These are phyloP conservation scores for Oncorhynchus clarkii DNA, from an alignment of 2,113 vertebrate genomes.

Conservation along the genomic window DNA sequence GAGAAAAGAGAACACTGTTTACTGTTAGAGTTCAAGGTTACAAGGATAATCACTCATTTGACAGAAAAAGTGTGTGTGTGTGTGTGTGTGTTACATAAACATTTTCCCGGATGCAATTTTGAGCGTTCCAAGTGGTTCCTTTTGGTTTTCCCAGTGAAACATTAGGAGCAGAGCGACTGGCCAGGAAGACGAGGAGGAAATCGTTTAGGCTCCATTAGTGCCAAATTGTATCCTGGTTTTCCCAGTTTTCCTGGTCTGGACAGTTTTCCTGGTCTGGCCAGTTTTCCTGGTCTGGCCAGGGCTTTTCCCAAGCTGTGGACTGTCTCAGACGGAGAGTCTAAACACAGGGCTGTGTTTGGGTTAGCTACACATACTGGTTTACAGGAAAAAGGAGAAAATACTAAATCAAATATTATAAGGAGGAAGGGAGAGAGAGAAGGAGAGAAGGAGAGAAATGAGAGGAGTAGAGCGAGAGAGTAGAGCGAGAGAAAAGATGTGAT, in stretches of 20 bases:
- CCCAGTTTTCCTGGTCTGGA: conserved; percentile 79
- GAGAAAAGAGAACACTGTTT: no score
- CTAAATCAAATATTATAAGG: background rate
- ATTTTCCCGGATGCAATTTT: conserved; percentile 99
- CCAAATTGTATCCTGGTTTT: conserved; percentile 99
- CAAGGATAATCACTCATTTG: conserved; percentile 91
- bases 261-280: conserved; percentile 53
- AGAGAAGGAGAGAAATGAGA: background rate
- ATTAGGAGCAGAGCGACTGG: conserved; percentile 78
- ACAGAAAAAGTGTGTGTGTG: conserved; percentile 68
- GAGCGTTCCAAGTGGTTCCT: conserved; percentile 77
- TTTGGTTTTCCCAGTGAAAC: conserved; percentile 99
- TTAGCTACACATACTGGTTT: background rate
- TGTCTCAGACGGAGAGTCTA: conserved; percentile 64
- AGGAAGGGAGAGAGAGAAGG: conserved; percentile 33
- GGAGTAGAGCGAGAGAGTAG: background rate
- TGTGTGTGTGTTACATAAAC: conserved; percentile 89
- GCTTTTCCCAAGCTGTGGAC: conserved; percentile 59
- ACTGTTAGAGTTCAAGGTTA: no score
- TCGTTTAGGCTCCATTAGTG: conserved; percentile 99
- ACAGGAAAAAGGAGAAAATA: background rate
- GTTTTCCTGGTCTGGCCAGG: conserved; percentile 91
- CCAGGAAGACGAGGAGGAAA: conserved; percentile 98
- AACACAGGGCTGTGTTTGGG: conserved; percentile 59
- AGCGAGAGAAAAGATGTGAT: background rate